Evolutionary conservation across 2,113 vertebrate genomes (phyloP).

Genomic region (Pseudolaguvia tuberculata): DNA sequence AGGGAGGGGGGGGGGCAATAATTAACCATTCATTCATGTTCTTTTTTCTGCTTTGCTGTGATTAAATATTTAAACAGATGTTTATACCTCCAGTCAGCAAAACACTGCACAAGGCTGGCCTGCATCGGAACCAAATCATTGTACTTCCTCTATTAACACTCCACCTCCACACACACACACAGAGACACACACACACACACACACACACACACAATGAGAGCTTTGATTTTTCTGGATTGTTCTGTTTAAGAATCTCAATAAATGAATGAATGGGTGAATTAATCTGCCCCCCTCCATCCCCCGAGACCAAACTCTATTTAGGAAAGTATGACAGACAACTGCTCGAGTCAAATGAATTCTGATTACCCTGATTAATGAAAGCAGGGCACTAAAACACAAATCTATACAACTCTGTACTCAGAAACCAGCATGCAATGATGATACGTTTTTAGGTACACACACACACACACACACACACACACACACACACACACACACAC

Average conservation of each 20-base stretch:
- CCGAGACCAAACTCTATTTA: neutral
- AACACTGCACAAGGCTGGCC: slow-evolving; percentile 13
- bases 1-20: no score
- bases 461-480: neutral
- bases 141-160: slow-evolving; percentile 18
- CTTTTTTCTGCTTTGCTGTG: slow-evolving; percentile 8
- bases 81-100: slow-evolving; percentile 18
- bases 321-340: slow-evolving; percentile 9
- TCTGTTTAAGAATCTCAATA: no score
- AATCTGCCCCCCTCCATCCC: no score
- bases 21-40: slow-evolving; percentile 12
- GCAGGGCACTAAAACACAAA: slow-evolving; percentile 16
- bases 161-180: slow-evolving; percentile 2
- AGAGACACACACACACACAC: neutral
- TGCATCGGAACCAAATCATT: slow-evolving; percentile 9
- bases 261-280: no score
- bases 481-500: neutral
- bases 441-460: neutral
- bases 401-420: slow-evolving; percentile 6
- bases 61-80: slow-evolving; percentile 26
- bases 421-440: neutral
- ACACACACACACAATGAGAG: no score
- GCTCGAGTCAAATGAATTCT: neutral
- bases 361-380: neutral
- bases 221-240: no score